Conservation (phyloP, 2,797 vertebrate genomes). For the Monodelphis domestica region DNA sequence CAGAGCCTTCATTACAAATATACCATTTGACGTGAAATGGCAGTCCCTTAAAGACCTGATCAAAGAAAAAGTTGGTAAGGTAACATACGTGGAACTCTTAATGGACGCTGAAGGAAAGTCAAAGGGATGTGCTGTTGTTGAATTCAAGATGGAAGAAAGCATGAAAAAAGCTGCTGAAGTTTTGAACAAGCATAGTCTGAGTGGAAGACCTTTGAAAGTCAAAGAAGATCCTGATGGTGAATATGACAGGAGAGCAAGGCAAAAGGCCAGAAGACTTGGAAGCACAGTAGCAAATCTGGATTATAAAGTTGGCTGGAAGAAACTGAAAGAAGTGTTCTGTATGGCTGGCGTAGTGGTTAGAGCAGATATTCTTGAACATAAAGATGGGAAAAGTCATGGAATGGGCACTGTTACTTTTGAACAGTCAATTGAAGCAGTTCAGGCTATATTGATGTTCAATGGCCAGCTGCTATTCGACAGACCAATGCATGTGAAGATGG, state of each 20-base stretch:
- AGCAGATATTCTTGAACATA: slow-evolving; percentile 96
- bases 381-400: slow-evolving; percentile 97
- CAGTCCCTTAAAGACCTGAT: slow-evolving; percentile 95
- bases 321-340: slow-evolving; percentile 97
- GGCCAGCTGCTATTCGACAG: slow-evolving; percentile 97
- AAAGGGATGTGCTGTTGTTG: slow-evolving; percentile 92
- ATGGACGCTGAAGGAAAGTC: slow-evolving; percentile 99
- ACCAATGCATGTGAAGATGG: slow-evolving; percentile 99
- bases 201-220: slow-evolving; percentile 96
- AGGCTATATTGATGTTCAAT: slow-evolving; percentile 99
- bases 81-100: slow-evolving; percentile 99
- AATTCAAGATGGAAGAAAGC: neutral
- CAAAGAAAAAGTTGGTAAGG: slow-evolving; percentile 98
- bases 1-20: slow-evolving; percentile 95
- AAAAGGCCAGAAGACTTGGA: slow-evolving; percentile 95
- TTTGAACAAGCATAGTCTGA: slow-evolving; percentile 96
- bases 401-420: slow-evolving; percentile 98
- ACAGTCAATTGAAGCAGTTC: slow-evolving; percentile 97
- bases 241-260: slow-evolving; percentile 94
- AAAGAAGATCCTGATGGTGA: slow-evolving; percentile 97
- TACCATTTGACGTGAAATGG: slow-evolving; percentile 95
- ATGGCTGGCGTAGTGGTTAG: slow-evolving; percentile 96
- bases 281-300: slow-evolving; percentile 96
- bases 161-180: slow-evolving; percentile 91
- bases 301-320: slow-evolving; percentile 99